phyloP scores from a whole-genome alignment of 2,888 invertebrate genomes.

The Drosophila pseudotakahashii region DNA sequence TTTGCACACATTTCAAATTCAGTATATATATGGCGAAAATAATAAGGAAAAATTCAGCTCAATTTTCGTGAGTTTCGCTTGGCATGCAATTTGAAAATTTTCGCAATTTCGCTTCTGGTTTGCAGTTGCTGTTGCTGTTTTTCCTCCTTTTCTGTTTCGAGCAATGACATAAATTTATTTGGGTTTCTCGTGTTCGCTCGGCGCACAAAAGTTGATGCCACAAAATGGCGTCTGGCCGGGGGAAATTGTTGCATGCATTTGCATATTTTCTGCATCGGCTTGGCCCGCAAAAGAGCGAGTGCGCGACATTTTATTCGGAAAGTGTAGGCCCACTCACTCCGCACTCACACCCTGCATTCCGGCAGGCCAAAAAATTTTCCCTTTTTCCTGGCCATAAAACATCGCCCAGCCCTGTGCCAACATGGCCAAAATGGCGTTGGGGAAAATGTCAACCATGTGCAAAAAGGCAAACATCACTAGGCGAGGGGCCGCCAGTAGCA shows the following conservation, averaged over 20 bases:
- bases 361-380: neutral
- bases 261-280: constrained; percentile 69
- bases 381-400: constrained; percentile 26
- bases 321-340: constrained; percentile 34
- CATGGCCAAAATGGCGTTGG: constrained; percentile 64
- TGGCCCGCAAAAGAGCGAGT: constrained; percentile 43
- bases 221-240: constrained; percentile 52
- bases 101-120: constrained; percentile 37
- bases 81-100: constrained; percentile 50
- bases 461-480: constrained; percentile 39
- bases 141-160: constrained; percentile 35
- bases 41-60: constrained; percentile 45
- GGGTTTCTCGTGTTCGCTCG: constrained; percentile 54
- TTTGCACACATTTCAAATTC: constrained; percentile 6
- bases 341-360: neutral
- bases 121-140: constrained; percentile 25
- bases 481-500: constrained; percentile 35
- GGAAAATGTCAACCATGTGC: constrained; percentile 74
- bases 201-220: constrained; percentile 41
- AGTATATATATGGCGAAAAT: constrained; percentile 18
- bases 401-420: constrained; percentile 39
- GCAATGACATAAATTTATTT: constrained; percentile 66
- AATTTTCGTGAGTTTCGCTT: constrained; percentile 49
- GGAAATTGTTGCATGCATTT: constrained; percentile 58
- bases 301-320: constrained; percentile 72